phyloP scores from a whole-genome alignment of 2,113 vertebrate species.

The Neolamprologus variostigma region DNA sequence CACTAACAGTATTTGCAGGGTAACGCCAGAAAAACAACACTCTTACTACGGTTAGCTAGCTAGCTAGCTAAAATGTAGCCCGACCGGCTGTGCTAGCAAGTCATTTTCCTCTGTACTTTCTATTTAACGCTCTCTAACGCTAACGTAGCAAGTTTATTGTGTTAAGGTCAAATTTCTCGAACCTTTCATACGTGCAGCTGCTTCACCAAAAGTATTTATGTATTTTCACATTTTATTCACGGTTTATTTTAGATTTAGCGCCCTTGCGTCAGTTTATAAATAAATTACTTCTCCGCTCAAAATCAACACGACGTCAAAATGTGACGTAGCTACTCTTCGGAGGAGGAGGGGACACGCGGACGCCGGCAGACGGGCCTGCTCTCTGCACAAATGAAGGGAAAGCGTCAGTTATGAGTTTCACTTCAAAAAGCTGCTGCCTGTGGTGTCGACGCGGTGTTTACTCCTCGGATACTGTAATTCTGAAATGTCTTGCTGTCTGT shows the following conservation, averaged over 20 bases:
- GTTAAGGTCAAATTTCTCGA: conserved; percentile 35
- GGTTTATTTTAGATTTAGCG: conserved; percentile 74
- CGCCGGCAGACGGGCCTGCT: background rate
- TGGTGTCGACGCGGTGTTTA: background rate
- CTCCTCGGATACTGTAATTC: background rate
- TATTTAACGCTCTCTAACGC: background rate
- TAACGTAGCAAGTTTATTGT: conserved; percentile 33
- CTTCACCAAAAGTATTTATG: conserved; percentile 33
- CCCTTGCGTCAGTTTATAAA: conserved; percentile 68
- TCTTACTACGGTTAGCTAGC: conserved; percentile 14
- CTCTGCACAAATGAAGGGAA: background rate
- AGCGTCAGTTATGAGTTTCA: background rate
- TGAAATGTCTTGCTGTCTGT: background rate
- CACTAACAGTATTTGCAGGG: background rate
- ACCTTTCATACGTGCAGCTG: conserved; percentile 56
- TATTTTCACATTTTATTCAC: conserved; percentile 69
- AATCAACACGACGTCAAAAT: conserved; percentile 39
- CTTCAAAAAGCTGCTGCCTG: background rate
- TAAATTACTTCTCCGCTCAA: conserved; percentile 66
- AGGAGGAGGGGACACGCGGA: background rate
- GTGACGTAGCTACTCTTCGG: conserved; percentile 33
- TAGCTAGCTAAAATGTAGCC: conserved; percentile 29
- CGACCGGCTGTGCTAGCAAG: conserved; percentile 34
- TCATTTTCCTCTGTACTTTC: background rate
- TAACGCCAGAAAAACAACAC: background rate